Conservation (phyloP, 1,140 invertebrate genomes). For the Aphaenogaster rudis region DNA sequence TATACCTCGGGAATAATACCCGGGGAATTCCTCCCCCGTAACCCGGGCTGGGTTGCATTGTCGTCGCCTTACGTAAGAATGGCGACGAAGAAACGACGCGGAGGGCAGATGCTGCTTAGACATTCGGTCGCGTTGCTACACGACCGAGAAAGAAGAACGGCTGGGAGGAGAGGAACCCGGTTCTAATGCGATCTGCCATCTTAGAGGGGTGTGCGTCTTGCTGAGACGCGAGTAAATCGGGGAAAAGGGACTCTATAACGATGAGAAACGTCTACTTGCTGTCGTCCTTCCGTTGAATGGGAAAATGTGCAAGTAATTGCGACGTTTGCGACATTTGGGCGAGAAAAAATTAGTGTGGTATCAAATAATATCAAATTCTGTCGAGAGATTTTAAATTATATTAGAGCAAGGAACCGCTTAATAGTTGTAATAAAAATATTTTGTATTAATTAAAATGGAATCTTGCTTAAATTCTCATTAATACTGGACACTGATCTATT, state of each 20-base stretch:
- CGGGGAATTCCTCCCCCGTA: conserved; percentile 84
- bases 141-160: conserved; percentile 72
- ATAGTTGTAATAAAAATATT: neutral
- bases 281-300: neutral
- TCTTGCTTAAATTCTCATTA: neutral
- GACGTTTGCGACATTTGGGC: neutral
- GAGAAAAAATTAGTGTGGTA: neutral
- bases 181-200: conserved; percentile 81
- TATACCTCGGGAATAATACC: conserved; percentile 74
- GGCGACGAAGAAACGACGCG: conserved; percentile 78
- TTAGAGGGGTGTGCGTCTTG: conserved; percentile 16
- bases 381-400: conserved; percentile 2
- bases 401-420: neutral
- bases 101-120: conserved; percentile 83
- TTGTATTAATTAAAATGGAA: neutral
- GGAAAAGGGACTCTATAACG: conserved; percentile 32
- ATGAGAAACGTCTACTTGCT: conserved; percentile 34
- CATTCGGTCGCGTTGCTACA: conserved; percentile 78
- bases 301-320: neutral
- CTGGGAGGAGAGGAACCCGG: conserved; percentile 64
- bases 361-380: neutral
- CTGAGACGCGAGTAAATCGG: conserved; percentile 63
- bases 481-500: neutral
- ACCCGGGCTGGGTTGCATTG: conserved; percentile 73
- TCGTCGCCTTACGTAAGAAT: conserved; percentile 79